Conservation (phyloP, 2,888 invertebrate species). For the Molanna angustata region DNA sequence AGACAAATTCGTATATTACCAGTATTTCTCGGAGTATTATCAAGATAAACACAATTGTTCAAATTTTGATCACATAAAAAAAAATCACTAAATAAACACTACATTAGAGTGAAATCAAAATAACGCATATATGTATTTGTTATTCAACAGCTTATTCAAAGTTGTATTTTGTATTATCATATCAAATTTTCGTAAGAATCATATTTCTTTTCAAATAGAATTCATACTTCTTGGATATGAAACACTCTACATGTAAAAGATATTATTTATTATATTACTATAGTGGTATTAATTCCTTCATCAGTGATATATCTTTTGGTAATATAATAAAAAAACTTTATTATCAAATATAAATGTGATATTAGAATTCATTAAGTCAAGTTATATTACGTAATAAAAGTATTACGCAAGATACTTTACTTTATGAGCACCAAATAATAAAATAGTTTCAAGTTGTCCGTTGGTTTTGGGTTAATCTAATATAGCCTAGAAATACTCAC, state of each 20-base stretch:
- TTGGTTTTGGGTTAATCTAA: slow-evolving; percentile 23
- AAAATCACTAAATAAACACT: slow-evolving; percentile 17
- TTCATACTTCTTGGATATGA: too few species aligned
- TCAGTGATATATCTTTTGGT: slow-evolving; percentile 10
- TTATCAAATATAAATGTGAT: slow-evolving; percentile 8
- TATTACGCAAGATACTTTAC: slow-evolving; percentile 5
- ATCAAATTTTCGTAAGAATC: too few species aligned
- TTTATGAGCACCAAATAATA: slow-evolving; percentile 8
- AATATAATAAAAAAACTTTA: too few species aligned
- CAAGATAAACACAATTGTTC: slow-evolving; percentile 25
- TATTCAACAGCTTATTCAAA: slow-evolving; percentile 24
- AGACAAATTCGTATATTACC: slow-evolving; percentile 29
- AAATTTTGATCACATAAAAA: slow-evolving; percentile 30
- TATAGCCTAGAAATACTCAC: slow-evolving; percentile 32
- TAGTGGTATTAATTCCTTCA: too few species aligned
- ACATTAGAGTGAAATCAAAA: slow-evolving; percentile 14
- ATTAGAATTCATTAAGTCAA: neutral
- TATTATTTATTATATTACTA: too few species aligned
- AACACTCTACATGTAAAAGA: too few species aligned
- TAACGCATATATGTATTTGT: slow-evolving; percentile 27
- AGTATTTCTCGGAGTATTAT: slow-evolving; percentile 28
- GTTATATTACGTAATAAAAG: too few species aligned
- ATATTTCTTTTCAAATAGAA: too few species aligned
- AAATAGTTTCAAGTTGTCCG: slow-evolving; percentile 23
- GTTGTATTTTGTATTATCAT: too few species aligned